Evolutionary conservation across 30 jellyfish, hydroid and myxozoan species (phyloP), one percentile per base, ranked within the genome.

Genomic region (Clytia hemisphaerica): DNA sequence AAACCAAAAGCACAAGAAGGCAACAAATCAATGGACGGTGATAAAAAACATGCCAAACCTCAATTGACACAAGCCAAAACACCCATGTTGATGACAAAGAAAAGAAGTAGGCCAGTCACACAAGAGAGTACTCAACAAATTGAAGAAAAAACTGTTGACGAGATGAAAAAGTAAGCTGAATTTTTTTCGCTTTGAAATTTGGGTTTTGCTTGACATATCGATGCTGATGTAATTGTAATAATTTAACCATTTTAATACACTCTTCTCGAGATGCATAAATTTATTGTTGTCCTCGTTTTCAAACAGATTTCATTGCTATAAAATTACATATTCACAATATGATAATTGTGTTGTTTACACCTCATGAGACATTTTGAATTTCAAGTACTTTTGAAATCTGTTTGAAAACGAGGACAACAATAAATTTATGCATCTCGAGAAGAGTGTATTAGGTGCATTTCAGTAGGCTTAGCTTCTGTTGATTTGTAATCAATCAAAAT

Each of bases 11-110:
- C 19, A 48, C 35, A 48, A 24, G 69, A 65, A 6, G 28, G 19
- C 19, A 65, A 45, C 42, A 1, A 45, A 18, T 21, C 45, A 7
- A 18, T 58, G 2, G 71, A 58, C 32, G 62, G 62, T 16, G 85
- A 78, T 15, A 77, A 73, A 44, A 67, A 45, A 33, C 44, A 44
- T 37, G 37, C 48, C 18, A 71, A 73, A 32, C 33, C 33, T 15
- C 83, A 69, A 45, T 16, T 78, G 38, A 87, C 96, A 1, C 77
- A 72, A 36, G 93, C 96, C 2, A 73, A 87, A 49, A 87, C 96
- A 4, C 96, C 96, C n/a, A 77, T 60, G 62, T 51, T 87, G 61
- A 63, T 72, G 59, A 87, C 96, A 1, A 79, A 67, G 38, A 33
- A 60, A 34, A 75, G 96, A 15, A 26, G 79, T 4, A 50, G 96